phyloP scores from a whole-genome alignment of 2,797 vertebrate genomes.

The Geotrypetes seraphini region DNA sequence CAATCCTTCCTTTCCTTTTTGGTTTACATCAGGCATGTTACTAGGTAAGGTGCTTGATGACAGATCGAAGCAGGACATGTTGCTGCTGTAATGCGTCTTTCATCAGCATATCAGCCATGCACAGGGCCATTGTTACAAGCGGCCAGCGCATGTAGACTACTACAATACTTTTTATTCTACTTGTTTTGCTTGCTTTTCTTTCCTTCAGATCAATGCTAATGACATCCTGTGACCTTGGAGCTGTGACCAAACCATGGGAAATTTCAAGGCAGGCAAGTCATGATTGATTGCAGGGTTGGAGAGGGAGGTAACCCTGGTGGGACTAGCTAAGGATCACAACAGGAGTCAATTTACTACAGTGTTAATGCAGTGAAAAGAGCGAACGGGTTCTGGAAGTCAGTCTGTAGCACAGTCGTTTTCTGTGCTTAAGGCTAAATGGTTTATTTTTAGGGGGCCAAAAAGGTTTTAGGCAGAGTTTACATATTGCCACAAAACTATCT shows the following conservation, averaged over 20 bases:
- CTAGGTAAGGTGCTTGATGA: too few relatives aligned
- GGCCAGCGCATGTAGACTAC: conserved; percentile 46
- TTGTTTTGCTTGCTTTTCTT: conserved; percentile 58
- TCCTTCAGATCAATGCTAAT: conserved; percentile 95
- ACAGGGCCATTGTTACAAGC: too few relatives aligned
- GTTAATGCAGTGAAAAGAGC: conserved; percentile 37
- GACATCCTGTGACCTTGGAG: conserved; percentile 97
- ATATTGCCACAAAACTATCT: conserved; percentile 9
- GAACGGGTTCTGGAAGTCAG: conserved; percentile 15
- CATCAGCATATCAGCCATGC: too few relatives aligned
- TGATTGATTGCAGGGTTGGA: conserved; percentile 60
- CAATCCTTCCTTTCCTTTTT: too few relatives aligned
- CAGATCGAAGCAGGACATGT: too few relatives aligned
- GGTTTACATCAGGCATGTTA: too few relatives aligned
- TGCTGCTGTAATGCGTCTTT: too few relatives aligned
- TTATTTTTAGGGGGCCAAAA: conserved; percentile 12
- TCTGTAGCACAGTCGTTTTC: conserved; percentile 24
- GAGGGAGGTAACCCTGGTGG: too few relatives aligned
- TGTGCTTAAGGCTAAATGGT: conserved; percentile 4
- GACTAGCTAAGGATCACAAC: too few relatives aligned
- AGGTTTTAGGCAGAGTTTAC: conserved; percentile 13
- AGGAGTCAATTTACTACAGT: conserved; percentile 46
- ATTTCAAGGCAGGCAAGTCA: conserved; percentile 90
- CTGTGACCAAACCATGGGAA: conserved; percentile 98
- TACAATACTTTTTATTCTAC: conserved; percentile 54